Base-by-base conservation (phyloP, 2,888 invertebrate genomes). In the Amblyjoppa fuscipennis region DNA sequence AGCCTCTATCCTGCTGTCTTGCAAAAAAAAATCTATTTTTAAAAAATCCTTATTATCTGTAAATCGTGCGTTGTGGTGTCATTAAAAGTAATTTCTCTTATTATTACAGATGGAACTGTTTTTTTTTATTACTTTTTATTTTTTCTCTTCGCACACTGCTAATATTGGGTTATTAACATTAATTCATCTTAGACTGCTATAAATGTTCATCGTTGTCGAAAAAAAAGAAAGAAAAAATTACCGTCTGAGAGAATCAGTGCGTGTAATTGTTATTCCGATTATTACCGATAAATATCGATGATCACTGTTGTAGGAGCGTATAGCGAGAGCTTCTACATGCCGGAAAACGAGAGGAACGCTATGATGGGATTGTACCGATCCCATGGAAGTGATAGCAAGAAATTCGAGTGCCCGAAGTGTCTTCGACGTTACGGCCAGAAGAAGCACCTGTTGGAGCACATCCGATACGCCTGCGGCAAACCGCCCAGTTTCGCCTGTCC, bases 401-500 rank as follows among this genome's bases (percentile, higher is more conserved):
- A 89, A 38, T 92, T 87, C 90, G 92, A 92, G 85, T 93, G 94
- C 70, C 82, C 91, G n/a, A 91, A 89, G 51, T 93, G 93, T 80
- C 89, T 89, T 38, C 91, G 92, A 82, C 90, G 92, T 59, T 94
- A 93, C 88, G 91, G 92, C 38, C 92, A 93, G 78, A 93, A 93
- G 88, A 93, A 93, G 2, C 92, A 93, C 2, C 90, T 94, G 11
- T 91, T 91, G 45, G 90, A 93, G 51, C 94, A 94, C 81, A 87
- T 92, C 71, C 92, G 90, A 41, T 89, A 91, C 79, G 89, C 93
- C 83, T 94, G 94, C 85, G 94, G 94, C 5, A 90, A 93, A 41
- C 93, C 93, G 70, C 94, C 94, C 41, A 92, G 92, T 84, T 93
- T 94, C 81, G 87, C 90, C 11, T 95, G 95, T 84, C 91, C 92